Percentiles rank a stretch among this genome's conserved stretches.
Conservation (phyloP, 35 echinoderm and acorn worm species). For the Stichopus chloronotus region DNA sequence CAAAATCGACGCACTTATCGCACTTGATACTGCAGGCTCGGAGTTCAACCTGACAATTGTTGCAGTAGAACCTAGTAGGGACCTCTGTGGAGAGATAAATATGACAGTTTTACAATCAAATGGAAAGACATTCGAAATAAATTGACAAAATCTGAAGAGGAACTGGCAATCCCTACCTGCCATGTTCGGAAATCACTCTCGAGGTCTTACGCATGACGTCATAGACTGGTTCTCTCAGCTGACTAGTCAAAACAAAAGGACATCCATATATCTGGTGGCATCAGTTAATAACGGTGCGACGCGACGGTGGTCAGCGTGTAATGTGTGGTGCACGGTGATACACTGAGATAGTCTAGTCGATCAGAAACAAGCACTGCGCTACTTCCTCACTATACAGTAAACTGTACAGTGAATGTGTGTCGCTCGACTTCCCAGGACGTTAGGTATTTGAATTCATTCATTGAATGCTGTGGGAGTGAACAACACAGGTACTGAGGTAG, state of each 20-base stretch:
- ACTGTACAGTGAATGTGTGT: no score
- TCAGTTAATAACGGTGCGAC: background rate
- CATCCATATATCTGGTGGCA: constrained; percentile 35
- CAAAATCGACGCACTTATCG: constrained; percentile 88
- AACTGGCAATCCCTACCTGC: constrained; percentile 77
- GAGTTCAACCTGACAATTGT: constrained; percentile 96
- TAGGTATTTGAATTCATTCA: no score
- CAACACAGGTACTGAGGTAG: no score
- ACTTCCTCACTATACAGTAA: no score
- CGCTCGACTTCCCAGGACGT: no score
- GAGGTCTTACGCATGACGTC: constrained; percentile 74
- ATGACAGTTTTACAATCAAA: constrained; percentile 34
- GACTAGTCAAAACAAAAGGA: constrained; percentile 4
- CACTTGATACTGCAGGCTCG: constrained; percentile 89
- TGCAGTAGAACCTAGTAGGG: constrained; percentile 92
- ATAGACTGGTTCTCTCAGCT: constrained; percentile 40
- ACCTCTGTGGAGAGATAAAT: constrained; percentile 76
- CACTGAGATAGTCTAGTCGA: no score
- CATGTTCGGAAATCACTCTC: constrained; percentile 81
- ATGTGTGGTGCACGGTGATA: no score
- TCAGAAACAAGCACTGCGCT: no score
- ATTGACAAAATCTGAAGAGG: constrained; percentile 61
- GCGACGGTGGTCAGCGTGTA: no score
- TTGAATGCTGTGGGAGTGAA: no score
- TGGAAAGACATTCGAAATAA: constrained; percentile 42